Conservation (phyloP, 2,797 vertebrate species). For the Kryptopterus vitreolus region DNA sequence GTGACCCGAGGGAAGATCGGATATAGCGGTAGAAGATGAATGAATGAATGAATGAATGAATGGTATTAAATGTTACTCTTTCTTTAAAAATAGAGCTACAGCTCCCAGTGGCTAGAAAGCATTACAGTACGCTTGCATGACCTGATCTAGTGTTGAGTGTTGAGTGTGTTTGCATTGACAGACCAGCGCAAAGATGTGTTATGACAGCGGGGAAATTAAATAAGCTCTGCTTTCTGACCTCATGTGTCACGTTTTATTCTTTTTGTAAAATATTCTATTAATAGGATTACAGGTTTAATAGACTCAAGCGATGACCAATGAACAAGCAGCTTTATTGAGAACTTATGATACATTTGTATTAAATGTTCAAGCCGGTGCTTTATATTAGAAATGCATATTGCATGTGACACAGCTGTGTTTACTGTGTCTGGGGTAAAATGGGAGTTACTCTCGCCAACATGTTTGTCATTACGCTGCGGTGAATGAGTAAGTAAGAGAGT, state of each 20-base stretch:
- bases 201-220: neutral
- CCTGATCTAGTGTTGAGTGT: neutral
- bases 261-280: neutral
- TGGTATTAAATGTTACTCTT: too few species aligned
- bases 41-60: too few species aligned
- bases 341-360: neutral
- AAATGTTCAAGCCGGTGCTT: neutral
- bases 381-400: neutral
- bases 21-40: too few species aligned
- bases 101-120: neutral
- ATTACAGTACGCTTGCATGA: neutral
- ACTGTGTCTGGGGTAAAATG: neutral
- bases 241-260: too few species aligned
- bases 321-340: neutral
- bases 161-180: neutral
- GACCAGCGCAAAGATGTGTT: neutral
- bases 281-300: neutral
- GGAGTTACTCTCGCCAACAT: neutral
- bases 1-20: too few species aligned
- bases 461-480: neutral
- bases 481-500: neutral
- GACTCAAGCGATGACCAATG: too few species aligned
- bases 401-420: neutral
- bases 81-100: neutral
- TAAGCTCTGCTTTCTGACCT: neutral